Evolutionary conservation across 1,140 invertebrate species (phyloP), one percentile per base, ranked within the genome.

Genomic region (Drosophila pallidifrons): DNA sequence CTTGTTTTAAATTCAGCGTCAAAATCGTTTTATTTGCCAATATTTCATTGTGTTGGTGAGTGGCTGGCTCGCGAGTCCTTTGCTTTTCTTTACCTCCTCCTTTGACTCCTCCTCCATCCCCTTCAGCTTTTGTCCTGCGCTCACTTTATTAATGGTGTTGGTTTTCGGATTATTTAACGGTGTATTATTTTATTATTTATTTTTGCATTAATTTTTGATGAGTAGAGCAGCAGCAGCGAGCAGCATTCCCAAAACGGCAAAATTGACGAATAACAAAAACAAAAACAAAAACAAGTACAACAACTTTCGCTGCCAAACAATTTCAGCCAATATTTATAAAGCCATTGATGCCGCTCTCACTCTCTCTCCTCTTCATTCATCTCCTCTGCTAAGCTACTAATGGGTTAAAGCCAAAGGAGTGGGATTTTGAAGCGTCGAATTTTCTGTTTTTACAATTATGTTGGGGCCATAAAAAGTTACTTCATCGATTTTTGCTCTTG

Each of bases 141-240:
- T 77, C 64, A 89, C 74, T 91, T 91, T 91, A 91, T 91, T 91
- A 91, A 91, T 91, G 85, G 85, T 91, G 89, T 91, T 91, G 89
- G 85, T 90, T 91, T 90, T 91, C 74, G 89, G 82, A 91, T 91
- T 91, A 91, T 91, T 91, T 91, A 91, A 91, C 89, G 89, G 89
- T 91, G 76, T 91, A 91, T 91, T 91, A 91, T 77, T 91, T 91
- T 90, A 91, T 91, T 91, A 91, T 91, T 90, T 91, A 91, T 91
- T 91, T 91, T 88, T 91, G 88, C 82, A 88, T 91, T 88, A 88
- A 91, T 91, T 87, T 91, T 83, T 91, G 85, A 89, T 89, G 85
- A 75, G 65, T 52, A 49, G 54, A 69, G 54, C 28, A 75, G 52
- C 32, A 69, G 54, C 28, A 75, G 45, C 32, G 54, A 69, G 54